These are phyloP conservation scores for Ptiloglossa arizonensis DNA, from an alignment of 1,140 invertebrate genomes.

Conservation along the genomic window DNA sequence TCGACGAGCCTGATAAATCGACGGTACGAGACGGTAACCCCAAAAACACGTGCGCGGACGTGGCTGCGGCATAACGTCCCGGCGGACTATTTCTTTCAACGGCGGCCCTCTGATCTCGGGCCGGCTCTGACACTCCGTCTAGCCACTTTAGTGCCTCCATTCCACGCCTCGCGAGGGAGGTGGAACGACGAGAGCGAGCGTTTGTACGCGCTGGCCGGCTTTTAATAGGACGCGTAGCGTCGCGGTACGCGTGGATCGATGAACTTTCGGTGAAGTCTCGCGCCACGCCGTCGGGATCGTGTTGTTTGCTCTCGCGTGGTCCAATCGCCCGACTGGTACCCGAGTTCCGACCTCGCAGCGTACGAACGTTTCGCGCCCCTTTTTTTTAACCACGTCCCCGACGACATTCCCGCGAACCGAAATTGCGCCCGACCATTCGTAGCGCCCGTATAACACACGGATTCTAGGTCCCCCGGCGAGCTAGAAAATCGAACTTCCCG, in stretches of 20 bases:
- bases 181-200: slow-evolving; percentile 46
- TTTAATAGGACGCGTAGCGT: slow-evolving; percentile 69
- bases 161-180: slow-evolving; percentile 58
- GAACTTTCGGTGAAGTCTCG: slow-evolving; percentile 57
- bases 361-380: not conserved
- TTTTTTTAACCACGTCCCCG: too few species aligned
- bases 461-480: too few species aligned
- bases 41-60: slow-evolving; percentile 63
- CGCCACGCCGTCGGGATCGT: slow-evolving; percentile 16
- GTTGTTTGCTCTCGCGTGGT: slow-evolving; percentile 5
- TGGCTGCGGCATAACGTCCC: slow-evolving; percentile 42
- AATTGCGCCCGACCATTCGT: too few species aligned
- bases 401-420: too few species aligned
- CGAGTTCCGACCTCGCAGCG: slow-evolving; percentile 5
- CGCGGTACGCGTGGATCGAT: slow-evolving; percentile 60
- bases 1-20: slow-evolving; percentile 72
- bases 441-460: too few species aligned
- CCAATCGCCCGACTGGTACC: not conserved
- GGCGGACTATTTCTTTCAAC: slow-evolving; percentile 73
- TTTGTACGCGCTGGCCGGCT: slow-evolving; percentile 56
- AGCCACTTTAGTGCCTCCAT: slow-evolving; percentile 62
- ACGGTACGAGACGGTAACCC: slow-evolving; percentile 50
- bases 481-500: too few species aligned
- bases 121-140: slow-evolving; percentile 63
- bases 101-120: slow-evolving; percentile 70